Evolutionary conservation across 2,797 vertebrate species (phyloP), one percentile per base, ranked within the genome.

Genomic region (Moxostoma hubbsi): DNA sequence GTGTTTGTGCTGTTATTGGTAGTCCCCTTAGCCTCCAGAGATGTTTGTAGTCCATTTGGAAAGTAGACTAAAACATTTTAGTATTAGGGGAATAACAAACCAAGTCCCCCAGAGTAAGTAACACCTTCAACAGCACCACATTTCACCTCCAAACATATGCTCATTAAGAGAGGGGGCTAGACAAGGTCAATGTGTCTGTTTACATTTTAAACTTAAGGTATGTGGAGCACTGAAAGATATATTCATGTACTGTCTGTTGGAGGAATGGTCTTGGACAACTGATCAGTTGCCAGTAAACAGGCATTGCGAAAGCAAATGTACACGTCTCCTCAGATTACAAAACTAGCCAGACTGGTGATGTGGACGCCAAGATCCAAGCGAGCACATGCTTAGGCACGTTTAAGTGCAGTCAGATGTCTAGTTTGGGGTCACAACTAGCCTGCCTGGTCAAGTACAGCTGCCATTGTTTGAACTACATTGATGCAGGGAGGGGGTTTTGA

Each of bases 281-380:
- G 73, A 77, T 82, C 80, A 74, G 53, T 46, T 77, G 72, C 81
- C 54, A 66, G 85, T 88, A 88, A 88, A 88, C 87, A 88, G 36
- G 83, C 62, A 54, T 85, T 86, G 82, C 79, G 75, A 83, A 85
- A 86, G 85, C 5, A 55, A 78, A 78, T 81, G 81, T 65, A 75
- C 49, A 64, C 65, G 77, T 70, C 72, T 70, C 46, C 81, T 88
- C 18, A 36, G 7, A 78, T 88, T 86, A 78, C 87, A 85, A 85
- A 86, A 76, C 82, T 79, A 64, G 71, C 69, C 67, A 15, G 46
- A 15, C 36, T 58, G 68, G 46, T 73, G 79, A 77, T 78, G 75
- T 15, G 11, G 62, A 82, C 36, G 36, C 36, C 36, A 36, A 50
- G 58, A 81, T 70, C 49, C 64, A 70, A 82, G 70, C 64, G 66